Evolutionary conservation across 1,140 invertebrate genomes (phyloP), one percentile per base, ranked within the genome.

Genomic region (Euura saliciscinereae): DNA sequence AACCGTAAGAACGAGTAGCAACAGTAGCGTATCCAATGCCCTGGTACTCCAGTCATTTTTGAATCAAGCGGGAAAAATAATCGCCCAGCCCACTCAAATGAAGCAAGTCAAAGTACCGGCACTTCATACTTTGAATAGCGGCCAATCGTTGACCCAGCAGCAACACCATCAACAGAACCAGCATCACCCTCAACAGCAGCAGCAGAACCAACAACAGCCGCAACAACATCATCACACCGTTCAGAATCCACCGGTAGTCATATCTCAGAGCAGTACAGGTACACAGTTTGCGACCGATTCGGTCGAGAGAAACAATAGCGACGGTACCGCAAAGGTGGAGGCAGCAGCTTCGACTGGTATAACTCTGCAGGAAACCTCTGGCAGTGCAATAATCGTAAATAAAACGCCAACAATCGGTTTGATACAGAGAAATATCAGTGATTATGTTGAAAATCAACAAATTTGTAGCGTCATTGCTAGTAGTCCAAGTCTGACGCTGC

Each of bases 21-120:
- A 75, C 6, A 77, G 79, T 3, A 79, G 80, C 0, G 83, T 86
- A 10, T 79, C 86, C 0, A 90, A 90, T 72, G 83, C 90, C 59
- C 78, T 90, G 0, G 84, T 90, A 0, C 85, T 90, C 2, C 90
- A 90, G 71, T 89, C 89, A 28, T 88, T 90, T 70, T 78, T 90
- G 28, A 90, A 89, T 79, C 88, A 89, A 71, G 84, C 76, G 76
- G 88, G 82, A 86, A 82, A 90, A 80, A 82, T 90, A 77, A 86
- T 89, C 72, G 76, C 86, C 59, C 74, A 86, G 78, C 78, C 88
- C 77, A 73, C 85, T 69, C 76, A 86, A 77, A 79, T 86, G 67
- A 81, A 89, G 69, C 78, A 88, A 28, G 80, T 86, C 0, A 86
- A 87, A 65, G 69, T 86, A 73, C 83, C 85, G 7, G 76, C 78